Evolutionary conservation across 1,140 invertebrate genomes (phyloP), one percentile per base, ranked within the genome.

Genomic region (Drosophila ohnishii): DNA sequence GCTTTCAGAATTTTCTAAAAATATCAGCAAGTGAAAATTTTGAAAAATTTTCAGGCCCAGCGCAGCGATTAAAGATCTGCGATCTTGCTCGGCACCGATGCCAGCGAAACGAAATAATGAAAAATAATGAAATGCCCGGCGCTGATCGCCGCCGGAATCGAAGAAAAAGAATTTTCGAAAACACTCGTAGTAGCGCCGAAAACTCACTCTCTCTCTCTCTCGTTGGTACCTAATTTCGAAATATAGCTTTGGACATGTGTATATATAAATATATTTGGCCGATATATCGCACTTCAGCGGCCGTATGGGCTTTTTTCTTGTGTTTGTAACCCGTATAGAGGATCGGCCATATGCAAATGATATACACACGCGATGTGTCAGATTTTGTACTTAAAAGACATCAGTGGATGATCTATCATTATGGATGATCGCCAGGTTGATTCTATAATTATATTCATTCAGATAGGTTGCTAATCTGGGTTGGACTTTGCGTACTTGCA

Each of bases 21-120:
- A 88, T 88, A 88, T 63, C 82, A 75, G 73, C 84, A 71, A 75
- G 78, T 51, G 77, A 88, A 88, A 84, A 70, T 80, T 86, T 86
- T 82, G 39, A 73, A 85, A 84, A 86, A 72, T 60, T 58, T 60
- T 76, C 51, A 63, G 69, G 45, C 73, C 69, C 67, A 61, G 37
- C 77, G 50, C 50, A 5, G 34, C 51, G 51, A 71, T 44, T 30
- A 9, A 19, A 34, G 51, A 71, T 44, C 47, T 19, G 60, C 56
- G 57, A 35, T 22, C 32, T 55, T 37, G 65, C 65, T 50, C 66
- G 34, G 19, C 50, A 45, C 16, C 66, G 70, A 75, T 75, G 73
- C 60, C 60, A 75, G 55, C 67, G 22, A 42, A 34, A 47, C 62
- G 62, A 76, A 75, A 75, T 76, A 67, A 75, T 75, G 73, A 75